phyloP scores from a whole-genome alignment of 2,888 invertebrate genomes.

The Spodoptera littoralis region DNA sequence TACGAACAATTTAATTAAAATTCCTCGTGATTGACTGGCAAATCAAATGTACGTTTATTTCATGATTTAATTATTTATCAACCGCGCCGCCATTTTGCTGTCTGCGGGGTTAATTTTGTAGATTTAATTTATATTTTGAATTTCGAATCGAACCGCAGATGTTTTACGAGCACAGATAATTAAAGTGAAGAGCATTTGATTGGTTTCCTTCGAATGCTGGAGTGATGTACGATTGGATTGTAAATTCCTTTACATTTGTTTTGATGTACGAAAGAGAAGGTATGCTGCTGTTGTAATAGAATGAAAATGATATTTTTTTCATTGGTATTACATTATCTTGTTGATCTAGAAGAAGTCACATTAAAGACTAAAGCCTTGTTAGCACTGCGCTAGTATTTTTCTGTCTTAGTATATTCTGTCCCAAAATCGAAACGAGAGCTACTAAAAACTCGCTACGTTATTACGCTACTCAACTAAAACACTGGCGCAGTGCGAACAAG shows the following conservation, averaged over 20 bases:
- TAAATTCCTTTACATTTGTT: conserved; percentile 36
- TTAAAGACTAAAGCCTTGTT: too few species aligned
- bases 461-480: too few species aligned
- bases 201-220: conserved; percentile 39
- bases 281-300: too few species aligned
- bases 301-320: too few species aligned
- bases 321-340: too few species aligned
- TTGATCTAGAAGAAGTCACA: too few species aligned
- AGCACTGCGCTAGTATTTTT: too few species aligned
- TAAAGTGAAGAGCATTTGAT: conserved; percentile 66
- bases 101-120: conserved; percentile 59
- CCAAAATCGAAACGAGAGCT: too few species aligned
- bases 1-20: conserved; percentile 52
- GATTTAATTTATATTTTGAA: conserved; percentile 65
- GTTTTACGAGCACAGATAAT: conserved; percentile 69
- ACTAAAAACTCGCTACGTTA: too few species aligned
- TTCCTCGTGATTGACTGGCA: conserved; percentile 44
- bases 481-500: too few species aligned
- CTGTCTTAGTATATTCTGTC: too few species aligned
- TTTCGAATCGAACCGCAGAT: conserved; percentile 69
- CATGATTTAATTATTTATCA: conserved; percentile 55
- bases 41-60: conserved; percentile 50
- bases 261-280: background rate
- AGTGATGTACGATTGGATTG: conserved; percentile 17
- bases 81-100: conserved; percentile 51